phyloP scores from a whole-genome alignment of 2,888 invertebrate genomes.

The Pristionchus entomophagus region DNA sequence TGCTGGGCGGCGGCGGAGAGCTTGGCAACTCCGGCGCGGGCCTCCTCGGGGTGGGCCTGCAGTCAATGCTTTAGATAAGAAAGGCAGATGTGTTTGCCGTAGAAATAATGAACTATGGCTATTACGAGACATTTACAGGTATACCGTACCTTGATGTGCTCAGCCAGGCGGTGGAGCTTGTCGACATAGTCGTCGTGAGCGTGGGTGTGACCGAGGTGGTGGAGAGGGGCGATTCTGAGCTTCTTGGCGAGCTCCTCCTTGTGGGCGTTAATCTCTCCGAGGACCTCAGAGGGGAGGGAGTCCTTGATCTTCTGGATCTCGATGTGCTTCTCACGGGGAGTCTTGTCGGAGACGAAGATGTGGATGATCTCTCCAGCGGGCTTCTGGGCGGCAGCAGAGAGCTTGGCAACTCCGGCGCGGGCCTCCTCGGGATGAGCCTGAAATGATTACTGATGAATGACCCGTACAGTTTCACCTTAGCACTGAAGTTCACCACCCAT shows the following conservation, averaged over 20 bases:
- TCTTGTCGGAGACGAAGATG: constrained; percentile 26
- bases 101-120: not conserved
- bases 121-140: not conserved
- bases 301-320: not conserved
- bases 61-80: too few relatives aligned
- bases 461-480: too few relatives aligned
- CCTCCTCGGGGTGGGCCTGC: not conserved
- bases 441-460: not conserved
- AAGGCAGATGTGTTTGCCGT: not conserved
- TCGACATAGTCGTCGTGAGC: not conserved
- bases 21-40: not conserved
- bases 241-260: constrained; percentile 19
- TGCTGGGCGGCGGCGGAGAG: not conserved
- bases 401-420: not conserved
- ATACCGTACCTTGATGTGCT: not conserved
- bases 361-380: constrained; percentile 9
- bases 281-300: constrained; percentile 10
- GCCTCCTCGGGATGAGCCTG: constrained; percentile 36
- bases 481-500: too few relatives aligned
- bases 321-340: not conserved
- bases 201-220: not conserved
- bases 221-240: constrained; percentile 7
- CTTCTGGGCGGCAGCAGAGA: constrained; percentile 17
- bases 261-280: constrained; percentile 32
- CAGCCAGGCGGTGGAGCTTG: not conserved